A percentile compares a stretch with the other conserved stretches of the same genome.
phyloP scores from a whole-genome alignment of 2,113 vertebrate genomes.

The Numenius arquata region DNA sequence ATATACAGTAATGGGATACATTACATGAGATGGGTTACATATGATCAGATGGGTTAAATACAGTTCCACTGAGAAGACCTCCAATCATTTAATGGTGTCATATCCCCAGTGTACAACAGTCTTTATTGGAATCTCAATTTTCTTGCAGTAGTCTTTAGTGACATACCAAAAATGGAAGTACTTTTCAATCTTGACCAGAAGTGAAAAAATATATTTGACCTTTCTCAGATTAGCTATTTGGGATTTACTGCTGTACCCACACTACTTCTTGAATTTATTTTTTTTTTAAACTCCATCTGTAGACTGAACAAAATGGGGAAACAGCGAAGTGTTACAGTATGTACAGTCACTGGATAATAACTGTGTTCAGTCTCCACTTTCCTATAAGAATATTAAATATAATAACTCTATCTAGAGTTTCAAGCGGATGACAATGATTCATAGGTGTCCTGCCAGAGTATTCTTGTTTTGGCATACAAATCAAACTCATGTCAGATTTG shows the following conservation, averaged over 20 bases:
- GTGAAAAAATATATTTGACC: not conserved
- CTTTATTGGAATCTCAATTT: constrained; percentile 7
- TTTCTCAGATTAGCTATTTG: not conserved
- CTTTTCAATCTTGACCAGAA: not conserved
- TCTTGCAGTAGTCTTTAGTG: not conserved
- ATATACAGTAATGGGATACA: not conserved
- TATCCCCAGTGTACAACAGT: not conserved
- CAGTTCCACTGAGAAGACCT: not conserved
- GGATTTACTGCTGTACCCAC: not conserved
- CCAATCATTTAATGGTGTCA: not conserved
- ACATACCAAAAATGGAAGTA: not conserved
- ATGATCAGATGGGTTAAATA: not conserved
- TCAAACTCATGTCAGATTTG: not conserved
- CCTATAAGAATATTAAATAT: not conserved
- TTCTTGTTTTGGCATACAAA: not conserved
- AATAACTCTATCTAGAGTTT: not conserved
- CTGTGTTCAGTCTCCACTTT: not conserved
- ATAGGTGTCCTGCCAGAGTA: not conserved
- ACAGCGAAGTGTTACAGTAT: not conserved
- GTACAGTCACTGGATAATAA: not conserved
- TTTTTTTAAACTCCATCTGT: not conserved
- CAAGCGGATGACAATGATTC: not conserved
- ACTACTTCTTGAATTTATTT: not conserved
- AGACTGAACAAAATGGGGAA: not conserved
- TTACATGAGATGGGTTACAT: too few relatives aligned